Evolutionary conservation across 2,113 vertebrate genomes (phyloP).

Genomic region (Bubo blakistoni): DNA sequence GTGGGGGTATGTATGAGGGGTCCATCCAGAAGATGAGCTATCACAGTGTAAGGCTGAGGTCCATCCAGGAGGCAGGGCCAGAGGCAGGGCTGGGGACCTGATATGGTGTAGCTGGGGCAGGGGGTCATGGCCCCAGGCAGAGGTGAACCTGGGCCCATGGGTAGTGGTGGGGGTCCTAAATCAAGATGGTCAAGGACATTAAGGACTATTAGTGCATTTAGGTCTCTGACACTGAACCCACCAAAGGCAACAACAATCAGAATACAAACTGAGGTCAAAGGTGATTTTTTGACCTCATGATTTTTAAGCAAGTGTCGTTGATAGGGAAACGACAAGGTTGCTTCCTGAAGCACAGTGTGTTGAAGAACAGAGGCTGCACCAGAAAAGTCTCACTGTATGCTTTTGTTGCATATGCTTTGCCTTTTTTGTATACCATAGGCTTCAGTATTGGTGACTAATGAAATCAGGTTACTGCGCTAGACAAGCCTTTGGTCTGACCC

Average conservation of each 20-base stretch:
- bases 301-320: background rate
- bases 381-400: background rate
- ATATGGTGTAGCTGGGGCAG: background rate
- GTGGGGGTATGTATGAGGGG: background rate
- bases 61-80: background rate
- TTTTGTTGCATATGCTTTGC: background rate
- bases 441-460: background rate
- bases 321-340: background rate
- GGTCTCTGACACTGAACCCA: background rate
- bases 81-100: background rate
- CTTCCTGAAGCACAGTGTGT: background rate
- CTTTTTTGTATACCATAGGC: background rate
- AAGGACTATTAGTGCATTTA: background rate
- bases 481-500: background rate
- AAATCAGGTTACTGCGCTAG: background rate
- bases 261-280: background rate
- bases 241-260: background rate
- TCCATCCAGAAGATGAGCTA: background rate
- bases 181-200: background rate
- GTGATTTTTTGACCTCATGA: background rate
- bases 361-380: background rate
- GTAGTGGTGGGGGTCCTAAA: background rate
- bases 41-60: background rate
- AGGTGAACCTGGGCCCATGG: background rate
- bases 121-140: fast-evolving